Base-by-base conservation (phyloP, 2,888 invertebrate species). In the Pocota personata region DNA sequence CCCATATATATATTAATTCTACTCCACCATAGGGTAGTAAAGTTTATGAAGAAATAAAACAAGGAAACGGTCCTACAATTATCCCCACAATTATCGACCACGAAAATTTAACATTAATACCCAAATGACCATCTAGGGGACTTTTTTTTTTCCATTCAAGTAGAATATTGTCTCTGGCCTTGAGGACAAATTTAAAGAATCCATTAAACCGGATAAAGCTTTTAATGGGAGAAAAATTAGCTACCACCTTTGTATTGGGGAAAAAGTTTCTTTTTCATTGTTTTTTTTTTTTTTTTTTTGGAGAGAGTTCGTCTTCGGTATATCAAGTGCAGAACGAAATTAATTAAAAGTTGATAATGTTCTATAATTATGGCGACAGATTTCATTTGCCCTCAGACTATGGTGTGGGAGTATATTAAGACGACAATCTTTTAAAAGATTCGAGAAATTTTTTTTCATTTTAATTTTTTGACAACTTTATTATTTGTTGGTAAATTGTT, bases 221-320 rank as follows among this genome's bases (percentile, higher is more conserved):
- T 30, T 71, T 82, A 82, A 82, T 82, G 82, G 55, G 52, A 48
- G 62, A 64, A 62, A 71, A 76, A 82, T 76, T 82, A 76, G 69
- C 76, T 57, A 16, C 48, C 62, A 76, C 69, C 76, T 71, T 71
- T 55, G 69, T 40, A 69, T 76, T 76, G 75, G 40, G 14, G 8
- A 32, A 50, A 66, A 37, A 37, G 37, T 32, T 60, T 35, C 7
- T 60, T 12, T 6, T 7, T 21, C 55, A 27, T 40, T 21, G 50
- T 48, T 32, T 32, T 32, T 32, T 32, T 32, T 37, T n/a, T 3
- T 50, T 32, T 27, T 32, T 67, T 69, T 52, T 30, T 14, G 14
- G 27, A 32, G 64, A 40, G 43, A 72, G 37, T 62, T 72, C 66
- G 46, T 71, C 32, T 69, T 64, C 14, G 46, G 69, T 32, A 14